phyloP scores from a whole-genome alignment of 1,140 invertebrate species.

The Cotesia chilonis region DNA sequence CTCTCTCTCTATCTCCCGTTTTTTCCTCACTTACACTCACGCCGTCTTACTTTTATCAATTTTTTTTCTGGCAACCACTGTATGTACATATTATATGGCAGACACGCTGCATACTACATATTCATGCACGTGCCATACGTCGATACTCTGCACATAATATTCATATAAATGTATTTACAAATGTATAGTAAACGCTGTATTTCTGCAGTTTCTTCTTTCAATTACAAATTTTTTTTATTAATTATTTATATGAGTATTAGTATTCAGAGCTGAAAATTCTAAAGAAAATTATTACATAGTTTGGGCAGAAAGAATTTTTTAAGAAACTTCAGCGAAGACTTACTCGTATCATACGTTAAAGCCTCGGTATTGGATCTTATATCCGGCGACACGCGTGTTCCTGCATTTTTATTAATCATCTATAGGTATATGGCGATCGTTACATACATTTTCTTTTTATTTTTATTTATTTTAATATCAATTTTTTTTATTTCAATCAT shows the following conservation, averaged over 20 bases:
- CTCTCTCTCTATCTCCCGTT: slow-evolving; percentile 13
- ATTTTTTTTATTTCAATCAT: not conserved
- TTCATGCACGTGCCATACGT: slow-evolving; percentile 60
- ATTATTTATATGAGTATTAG: too few relatives aligned
- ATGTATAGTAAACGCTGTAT: too few relatives aligned
- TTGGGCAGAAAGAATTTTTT: not conserved
- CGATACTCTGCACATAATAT: slow-evolving; percentile 42
- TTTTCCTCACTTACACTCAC: slow-evolving; percentile 25
- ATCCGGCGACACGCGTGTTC: slow-evolving; percentile 62
- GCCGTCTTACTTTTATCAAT: slow-evolving; percentile 28
- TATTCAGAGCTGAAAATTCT: too few relatives aligned
- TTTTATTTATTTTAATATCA: not conserved
- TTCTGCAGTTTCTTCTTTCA: too few relatives aligned
- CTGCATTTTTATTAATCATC: slow-evolving; percentile 63
- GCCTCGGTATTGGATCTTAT: slow-evolving; percentile 51
- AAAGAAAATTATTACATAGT: too few relatives aligned
- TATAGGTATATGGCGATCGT: slow-evolving; percentile 46
- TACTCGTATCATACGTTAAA: not conserved
- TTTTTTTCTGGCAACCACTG: slow-evolving; percentile 34
- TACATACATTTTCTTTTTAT: slow-evolving; percentile 33
- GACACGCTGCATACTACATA: slow-evolving; percentile 61
- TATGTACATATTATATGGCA: slow-evolving; percentile 43
- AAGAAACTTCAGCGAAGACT: not conserved
- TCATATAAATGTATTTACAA: slow-evolving; percentile 14
- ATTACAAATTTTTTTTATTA: too few relatives aligned